Evolutionary conservation across 92 coral and sea anemone genomes (phyloP), one percentile per base, ranked within the genome.

Genomic region (Zoanthus sansibaricus): DNA sequence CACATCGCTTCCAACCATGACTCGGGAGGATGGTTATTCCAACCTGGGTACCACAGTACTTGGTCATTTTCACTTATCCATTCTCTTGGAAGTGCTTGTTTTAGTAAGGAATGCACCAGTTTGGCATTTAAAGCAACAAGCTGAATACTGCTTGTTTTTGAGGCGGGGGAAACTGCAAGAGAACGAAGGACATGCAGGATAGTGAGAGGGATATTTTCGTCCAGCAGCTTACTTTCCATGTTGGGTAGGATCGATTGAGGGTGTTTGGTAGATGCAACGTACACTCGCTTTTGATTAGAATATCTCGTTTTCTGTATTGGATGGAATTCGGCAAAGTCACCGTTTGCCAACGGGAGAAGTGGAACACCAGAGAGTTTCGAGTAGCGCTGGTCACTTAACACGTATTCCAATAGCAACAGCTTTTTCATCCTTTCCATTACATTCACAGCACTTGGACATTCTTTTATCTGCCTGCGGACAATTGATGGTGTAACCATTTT

Each of bases 291-390:
- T 49, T 49, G 55, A 21, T 62, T 20, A 1, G 83, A 51, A 37
- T 88, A 31, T 21, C 56, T 74, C 5, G 15, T 33, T 25, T 15
- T 87, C 13, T 42, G 30, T 66, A 52, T 84, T 11, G 82, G 87
- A 67, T 55, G n/a, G 37, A 89, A 89, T 16, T 42, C 17, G 8
- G 47, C 21, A 82, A 89, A 89, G 33, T 54, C 3, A 42, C 83
- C 72, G 56, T 83, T 83, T n/a, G 92, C 92, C 59, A 89, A 75
- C 46, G 92, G 92, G n/a, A 89, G 87, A 62, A 89, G 86, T 42
- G 88, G 88, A 33, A 89, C 59, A 13, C 88, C 85, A 33, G 62
- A 30, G 12, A 89, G 42, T n/a, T 76, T 62, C 10, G 69, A 17
- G 14, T 71, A 45, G 1, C 77, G 44, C 45, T 76, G 59, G 59